phyloP scores from a whole-genome alignment of 53 echinoderm and acorn worm genomes.

The Holothuria scabra region DNA sequence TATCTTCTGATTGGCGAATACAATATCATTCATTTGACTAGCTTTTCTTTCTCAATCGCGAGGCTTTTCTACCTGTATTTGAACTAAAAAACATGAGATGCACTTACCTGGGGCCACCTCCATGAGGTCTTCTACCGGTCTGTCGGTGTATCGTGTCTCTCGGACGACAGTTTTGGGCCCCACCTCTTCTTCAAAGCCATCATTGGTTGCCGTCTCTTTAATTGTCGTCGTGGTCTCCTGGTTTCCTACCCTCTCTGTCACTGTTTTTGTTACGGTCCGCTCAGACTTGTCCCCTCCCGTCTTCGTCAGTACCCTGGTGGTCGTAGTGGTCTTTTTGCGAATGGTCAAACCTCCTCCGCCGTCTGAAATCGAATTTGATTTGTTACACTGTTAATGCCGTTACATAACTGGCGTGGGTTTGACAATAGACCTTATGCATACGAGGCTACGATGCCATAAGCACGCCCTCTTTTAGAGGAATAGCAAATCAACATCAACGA shows the following conservation, averaged over 20 bases:
- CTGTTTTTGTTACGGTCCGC: slow-evolving; percentile 39
- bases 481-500: too few relatives aligned
- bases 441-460: too few relatives aligned
- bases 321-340: slow-evolving; percentile 34
- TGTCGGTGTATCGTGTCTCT: slow-evolving; percentile 43
- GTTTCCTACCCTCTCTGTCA: slow-evolving; percentile 45
- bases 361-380: background rate
- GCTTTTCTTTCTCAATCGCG: too few relatives aligned
- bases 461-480: too few relatives aligned
- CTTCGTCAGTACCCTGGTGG: slow-evolving; percentile 40
- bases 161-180: slow-evolving; percentile 29
- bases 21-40: too few relatives aligned
- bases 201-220: background rate
- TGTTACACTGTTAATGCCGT: too few relatives aligned
- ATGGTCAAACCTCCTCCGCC: slow-evolving; percentile 16
- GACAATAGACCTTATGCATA: too few relatives aligned
- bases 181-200: slow-evolving; percentile 25
- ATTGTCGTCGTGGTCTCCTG: slow-evolving; percentile 34
- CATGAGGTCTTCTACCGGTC: slow-evolving; percentile 36
- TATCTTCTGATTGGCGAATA: too few relatives aligned
- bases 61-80: too few relatives aligned
- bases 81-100: too few relatives aligned
- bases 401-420: too few relatives aligned
- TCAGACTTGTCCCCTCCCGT: slow-evolving; percentile 40
- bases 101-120: slow-evolving; percentile 35